Percentiles rank a stretch among this genome's conserved stretches.
phyloP scores from a whole-genome alignment of 2,888 invertebrate genomes.

The Tiliacea aurago region DNA sequence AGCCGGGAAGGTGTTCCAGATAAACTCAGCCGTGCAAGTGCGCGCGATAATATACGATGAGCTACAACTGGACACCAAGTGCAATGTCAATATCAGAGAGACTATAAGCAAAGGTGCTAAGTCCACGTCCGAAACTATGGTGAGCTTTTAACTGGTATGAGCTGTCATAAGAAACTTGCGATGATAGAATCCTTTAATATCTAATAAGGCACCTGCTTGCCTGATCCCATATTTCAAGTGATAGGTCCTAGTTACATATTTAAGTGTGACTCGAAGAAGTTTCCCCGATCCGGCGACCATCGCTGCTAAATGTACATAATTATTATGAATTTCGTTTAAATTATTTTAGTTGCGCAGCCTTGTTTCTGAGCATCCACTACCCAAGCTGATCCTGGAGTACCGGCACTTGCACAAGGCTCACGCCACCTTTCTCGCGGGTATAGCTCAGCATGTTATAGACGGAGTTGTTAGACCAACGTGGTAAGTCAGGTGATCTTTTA shows the following conservation, averaged over 20 bases:
- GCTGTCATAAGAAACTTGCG: neutral
- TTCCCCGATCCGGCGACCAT: neutral
- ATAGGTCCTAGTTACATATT: neutral
- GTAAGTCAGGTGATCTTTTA: constrained; percentile 67
- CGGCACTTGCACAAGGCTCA: constrained; percentile 87
- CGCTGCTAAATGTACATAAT: neutral
- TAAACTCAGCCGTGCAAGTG: constrained; percentile 84
- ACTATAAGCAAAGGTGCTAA: constrained; percentile 81
- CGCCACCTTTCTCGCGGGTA: constrained; percentile 85
- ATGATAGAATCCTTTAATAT: no score
- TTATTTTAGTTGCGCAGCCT: constrained; percentile 80
- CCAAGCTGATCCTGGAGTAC: constrained; percentile 85
- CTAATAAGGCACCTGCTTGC: neutral
- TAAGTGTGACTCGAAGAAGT: neutral
- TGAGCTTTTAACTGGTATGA: constrained; percentile 55
- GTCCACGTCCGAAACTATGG: constrained; percentile 87
- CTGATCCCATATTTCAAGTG: neutral
- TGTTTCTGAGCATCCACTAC: constrained; percentile 81
- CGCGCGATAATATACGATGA: constrained; percentile 85
- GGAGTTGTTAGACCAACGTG: constrained; percentile 83
- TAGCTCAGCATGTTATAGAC: constrained; percentile 80
- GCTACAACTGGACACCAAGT: constrained; percentile 81
- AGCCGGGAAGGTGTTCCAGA: constrained; percentile 83
- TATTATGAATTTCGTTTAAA: neutral
- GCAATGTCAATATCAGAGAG: constrained; percentile 80